Conservation (phyloP, 1,140 invertebrate genomes). For the Epicauta chinensis region DNA sequence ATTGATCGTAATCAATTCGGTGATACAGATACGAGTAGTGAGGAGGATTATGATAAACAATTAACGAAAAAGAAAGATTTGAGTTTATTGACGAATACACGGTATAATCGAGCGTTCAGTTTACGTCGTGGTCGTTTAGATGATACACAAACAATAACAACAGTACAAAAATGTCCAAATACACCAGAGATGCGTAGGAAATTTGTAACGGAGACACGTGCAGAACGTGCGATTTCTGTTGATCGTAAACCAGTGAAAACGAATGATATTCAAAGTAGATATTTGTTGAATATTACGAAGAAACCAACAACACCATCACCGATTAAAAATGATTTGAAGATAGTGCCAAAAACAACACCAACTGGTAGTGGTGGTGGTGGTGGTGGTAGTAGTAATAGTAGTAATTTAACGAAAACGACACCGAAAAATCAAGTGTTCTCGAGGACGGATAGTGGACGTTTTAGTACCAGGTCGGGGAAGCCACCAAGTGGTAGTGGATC, state of each 20-base stretch:
- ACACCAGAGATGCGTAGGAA: constrained; percentile 48
- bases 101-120: constrained; percentile 49
- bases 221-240: constrained; percentile 37
- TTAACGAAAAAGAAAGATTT: constrained; percentile 34
- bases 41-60: constrained; percentile 39
- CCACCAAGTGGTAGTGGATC: constrained; percentile 18
- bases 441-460: constrained; percentile 57
- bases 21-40: constrained; percentile 41
- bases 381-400: neutral
- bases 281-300: constrained; percentile 36
- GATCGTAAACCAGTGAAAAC: constrained; percentile 37
- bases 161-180: constrained; percentile 45
- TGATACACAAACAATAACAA: constrained; percentile 25
- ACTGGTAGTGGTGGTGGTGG: neutral
- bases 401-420: constrained; percentile 23
- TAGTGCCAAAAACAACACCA: constrained; percentile 25
- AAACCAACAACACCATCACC: constrained; percentile 20
- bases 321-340: constrained; percentile 6
- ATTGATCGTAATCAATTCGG: constrained; percentile 38
- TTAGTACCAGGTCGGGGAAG: constrained; percentile 51
- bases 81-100: constrained; percentile 44
- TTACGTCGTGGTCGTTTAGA: constrained; percentile 37
- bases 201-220: constrained; percentile 27
- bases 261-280: constrained; percentile 39
- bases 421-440: constrained; percentile 45